Base-by-base conservation (phyloP, 1,140 invertebrate species). In the Halictus rubicundus region DNA sequence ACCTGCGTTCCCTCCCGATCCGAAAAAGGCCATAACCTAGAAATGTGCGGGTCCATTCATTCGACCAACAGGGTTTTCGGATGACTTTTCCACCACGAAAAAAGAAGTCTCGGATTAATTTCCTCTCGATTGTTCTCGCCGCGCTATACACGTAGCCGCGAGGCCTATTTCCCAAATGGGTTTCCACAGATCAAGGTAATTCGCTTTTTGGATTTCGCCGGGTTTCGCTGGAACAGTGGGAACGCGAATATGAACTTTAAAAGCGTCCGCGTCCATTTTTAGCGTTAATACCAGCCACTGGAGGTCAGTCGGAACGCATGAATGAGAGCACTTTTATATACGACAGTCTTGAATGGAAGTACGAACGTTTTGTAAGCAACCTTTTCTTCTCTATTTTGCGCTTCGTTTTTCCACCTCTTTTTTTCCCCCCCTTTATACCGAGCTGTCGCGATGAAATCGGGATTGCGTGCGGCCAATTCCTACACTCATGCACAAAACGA, bases 251-350 rank as follows among this genome's bases (percentile, higher is more conserved):
- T 25, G 77, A 59, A 32, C 25, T 79, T 79, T 49, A 66, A 78
- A 79, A 73, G 46, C 69, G 77, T 71, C 23, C 21, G 39, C 32
- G 70, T 73, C 70, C 70, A 73, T 72, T 79, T 79, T 79, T 73
- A 65, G 61, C 77, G 37, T 79, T 79, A 79, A 79, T 73, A 73
- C 25, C 52, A 32, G 25, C 37, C 69, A 66, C n/a, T 59, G 70
- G 32, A 73, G 77, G 77, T 73, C 77, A 64, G 46, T 52, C 23
- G 23, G 39, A 27, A 65, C 27, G 46, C 69, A 65, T 65, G 70
- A 73, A 79, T 66, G 61, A 73, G 77, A 66, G 70, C 49, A 73
- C 77, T 79, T 73, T 65, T 25, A 65, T 65, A 66, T 39, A 6
- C 46, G 49, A 12, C n/a, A 27, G 68, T 66, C 9, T 25, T 79